These are phyloP conservation scores for Copidosoma floridanum DNA, from an alignment of 1,140 invertebrate species.

Conservation along the genomic window DNA sequence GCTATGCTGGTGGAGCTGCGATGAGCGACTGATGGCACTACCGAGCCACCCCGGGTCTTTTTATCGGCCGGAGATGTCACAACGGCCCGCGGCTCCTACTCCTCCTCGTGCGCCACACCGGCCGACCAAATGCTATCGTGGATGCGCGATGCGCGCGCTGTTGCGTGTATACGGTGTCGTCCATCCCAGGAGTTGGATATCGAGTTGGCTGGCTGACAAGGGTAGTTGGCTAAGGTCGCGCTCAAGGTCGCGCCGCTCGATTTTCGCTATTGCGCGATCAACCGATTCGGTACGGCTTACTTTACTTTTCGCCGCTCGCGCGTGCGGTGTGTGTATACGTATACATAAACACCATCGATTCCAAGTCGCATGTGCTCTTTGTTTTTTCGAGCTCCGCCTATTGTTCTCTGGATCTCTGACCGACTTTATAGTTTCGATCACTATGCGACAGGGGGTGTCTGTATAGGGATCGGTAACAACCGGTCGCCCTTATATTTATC, in stretches of 20 bases:
- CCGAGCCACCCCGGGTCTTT: conserved; percentile 29
- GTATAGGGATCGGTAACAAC: too few relatives aligned
- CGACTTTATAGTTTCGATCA: too few relatives aligned
- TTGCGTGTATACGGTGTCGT: conserved; percentile 26
- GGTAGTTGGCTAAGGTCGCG: conserved; percentile 28
- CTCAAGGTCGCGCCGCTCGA: not conserved
- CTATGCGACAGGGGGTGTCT: too few relatives aligned
- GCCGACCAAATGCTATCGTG: conserved; percentile 23
- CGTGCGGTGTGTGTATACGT: not conserved
- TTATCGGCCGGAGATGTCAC: conserved; percentile 37
- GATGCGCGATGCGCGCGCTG: conserved; percentile 7
- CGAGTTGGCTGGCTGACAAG: conserved; percentile 11
- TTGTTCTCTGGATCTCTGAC: too few relatives aligned
- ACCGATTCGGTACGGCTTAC: too few relatives aligned
- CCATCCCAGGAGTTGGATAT: not conserved
- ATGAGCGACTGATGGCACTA: conserved; percentile 43
- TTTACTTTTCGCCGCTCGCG: not conserved
- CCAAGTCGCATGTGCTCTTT: too few relatives aligned
- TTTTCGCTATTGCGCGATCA: conserved; percentile 18
- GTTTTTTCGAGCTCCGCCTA: too few relatives aligned
- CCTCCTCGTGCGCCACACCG: conserved; percentile 20
- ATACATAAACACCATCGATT: not conserved
- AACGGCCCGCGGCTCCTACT: conserved; percentile 8
- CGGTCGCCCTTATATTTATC: too few relatives aligned
- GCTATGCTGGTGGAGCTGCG: conserved; percentile 29